Conservation (phyloP, 2,888 invertebrate genomes). For the Choreutis nemorana region DNA sequence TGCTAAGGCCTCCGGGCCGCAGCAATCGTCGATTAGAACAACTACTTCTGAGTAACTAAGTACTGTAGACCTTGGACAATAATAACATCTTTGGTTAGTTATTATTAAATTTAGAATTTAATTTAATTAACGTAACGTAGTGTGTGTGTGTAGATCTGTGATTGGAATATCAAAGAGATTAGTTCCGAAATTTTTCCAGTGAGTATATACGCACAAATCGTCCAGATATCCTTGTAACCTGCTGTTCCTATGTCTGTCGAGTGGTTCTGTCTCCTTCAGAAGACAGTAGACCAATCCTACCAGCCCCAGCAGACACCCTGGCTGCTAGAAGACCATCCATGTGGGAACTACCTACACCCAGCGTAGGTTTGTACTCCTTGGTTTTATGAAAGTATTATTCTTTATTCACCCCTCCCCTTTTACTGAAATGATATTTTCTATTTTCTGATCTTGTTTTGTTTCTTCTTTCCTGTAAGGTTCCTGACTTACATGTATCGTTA, state of each 20-base stretch:
- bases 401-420: background rate
- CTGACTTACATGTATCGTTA: too few relatives aligned
- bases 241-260: conserved; percentile 61
- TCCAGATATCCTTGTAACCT: conserved; percentile 50
- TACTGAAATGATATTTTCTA: background rate
- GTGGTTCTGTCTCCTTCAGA: conserved; percentile 22
- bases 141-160: too few relatives aligned
- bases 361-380: conserved; percentile 8
- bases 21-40: too few relatives aligned
- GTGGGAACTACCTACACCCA: conserved; percentile 44
- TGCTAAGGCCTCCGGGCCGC: too few relatives aligned
- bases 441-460: background rate
- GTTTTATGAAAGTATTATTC: background rate
- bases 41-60: too few relatives aligned
- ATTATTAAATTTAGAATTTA: too few relatives aligned
- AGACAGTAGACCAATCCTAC: conserved; percentile 11
- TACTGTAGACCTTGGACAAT: too few relatives aligned
- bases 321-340: conserved; percentile 35
- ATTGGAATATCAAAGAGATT: too few relatives aligned
- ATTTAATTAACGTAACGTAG: too few relatives aligned
- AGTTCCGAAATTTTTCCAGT: conserved; percentile 21
- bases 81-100: too few relatives aligned
- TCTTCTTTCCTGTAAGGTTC: too few relatives aligned
- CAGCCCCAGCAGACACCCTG: conserved; percentile 39
- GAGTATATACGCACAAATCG: conserved; percentile 33